These are phyloP conservation scores for Sebastes melanostomus DNA, from an alignment of 2,797 vertebrate genomes.

Conservation along the genomic window DNA sequence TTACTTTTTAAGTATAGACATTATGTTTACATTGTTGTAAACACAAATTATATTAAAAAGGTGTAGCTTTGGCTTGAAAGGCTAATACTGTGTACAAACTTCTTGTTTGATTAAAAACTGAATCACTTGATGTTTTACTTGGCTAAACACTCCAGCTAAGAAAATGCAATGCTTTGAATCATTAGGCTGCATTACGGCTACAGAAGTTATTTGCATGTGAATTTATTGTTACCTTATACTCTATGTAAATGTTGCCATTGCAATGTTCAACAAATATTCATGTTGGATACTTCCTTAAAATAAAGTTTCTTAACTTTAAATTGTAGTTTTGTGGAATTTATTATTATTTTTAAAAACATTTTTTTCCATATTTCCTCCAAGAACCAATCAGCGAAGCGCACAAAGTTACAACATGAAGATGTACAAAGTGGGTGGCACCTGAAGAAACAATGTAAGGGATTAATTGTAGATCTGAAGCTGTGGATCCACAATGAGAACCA, in stretches of 20 bases:
- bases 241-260: background rate
- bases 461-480: background rate
- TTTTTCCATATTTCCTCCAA: background rate
- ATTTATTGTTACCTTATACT: background rate
- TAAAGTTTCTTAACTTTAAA: constrained; percentile 26
- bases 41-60: constrained; percentile 20
- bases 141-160: background rate
- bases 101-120: background rate
- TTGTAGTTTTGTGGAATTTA: background rate
- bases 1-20: constrained; percentile 37
- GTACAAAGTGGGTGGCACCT: no score
- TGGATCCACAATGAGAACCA: background rate
- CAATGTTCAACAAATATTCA: constrained; percentile 34
- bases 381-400: background rate
- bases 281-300: constrained; percentile 36
- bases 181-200: background rate
- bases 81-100: background rate
- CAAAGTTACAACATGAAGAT: background rate
- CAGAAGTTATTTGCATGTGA: background rate
- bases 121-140: background rate
- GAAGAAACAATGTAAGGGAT: no score
- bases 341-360: background rate
- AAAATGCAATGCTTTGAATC: constrained; percentile 3
- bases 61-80: background rate
- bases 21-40: constrained; percentile 64